Evolutionary conservation across 2,797 vertebrate species (phyloP).

Genomic region (Manis pentadactyla): DNA sequence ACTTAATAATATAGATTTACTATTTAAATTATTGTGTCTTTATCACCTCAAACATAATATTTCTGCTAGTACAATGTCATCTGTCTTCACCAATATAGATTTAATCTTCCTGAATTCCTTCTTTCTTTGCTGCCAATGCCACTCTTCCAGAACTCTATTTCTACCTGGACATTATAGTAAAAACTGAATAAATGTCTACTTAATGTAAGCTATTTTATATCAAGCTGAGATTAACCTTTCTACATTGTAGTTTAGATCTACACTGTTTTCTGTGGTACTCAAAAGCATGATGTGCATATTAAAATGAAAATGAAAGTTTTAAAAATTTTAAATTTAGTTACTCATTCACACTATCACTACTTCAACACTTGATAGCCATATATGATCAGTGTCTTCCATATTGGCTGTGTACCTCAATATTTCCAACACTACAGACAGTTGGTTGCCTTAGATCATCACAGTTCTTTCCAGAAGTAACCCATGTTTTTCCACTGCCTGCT

Average conservation of each 20-base stretch:
- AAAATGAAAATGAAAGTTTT: neutral
- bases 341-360: neutral
- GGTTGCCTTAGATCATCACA: neutral
- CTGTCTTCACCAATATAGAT: neutral
- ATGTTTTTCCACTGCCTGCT: neutral
- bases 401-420: neutral
- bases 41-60: neutral
- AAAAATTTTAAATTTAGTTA: neutral
- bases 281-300: neutral
- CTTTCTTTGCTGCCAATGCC: neutral
- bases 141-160: neutral
- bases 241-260: neutral
- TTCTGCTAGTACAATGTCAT: neutral
- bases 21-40: neutral
- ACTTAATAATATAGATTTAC: neutral
- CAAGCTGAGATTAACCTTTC: neutral
- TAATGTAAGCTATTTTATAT: neutral
- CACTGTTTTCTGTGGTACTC: neutral
- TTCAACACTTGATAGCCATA: neutral
- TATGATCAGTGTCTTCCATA: neutral
- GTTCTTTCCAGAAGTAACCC: neutral
- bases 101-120: neutral
- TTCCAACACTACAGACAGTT: neutral
- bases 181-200: neutral
- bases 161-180: neutral